Percentiles rank a stretch among this genome's conserved stretches.
Conservation (phyloP, 2,888 invertebrate species). For the Chalcis sispes region DNA sequence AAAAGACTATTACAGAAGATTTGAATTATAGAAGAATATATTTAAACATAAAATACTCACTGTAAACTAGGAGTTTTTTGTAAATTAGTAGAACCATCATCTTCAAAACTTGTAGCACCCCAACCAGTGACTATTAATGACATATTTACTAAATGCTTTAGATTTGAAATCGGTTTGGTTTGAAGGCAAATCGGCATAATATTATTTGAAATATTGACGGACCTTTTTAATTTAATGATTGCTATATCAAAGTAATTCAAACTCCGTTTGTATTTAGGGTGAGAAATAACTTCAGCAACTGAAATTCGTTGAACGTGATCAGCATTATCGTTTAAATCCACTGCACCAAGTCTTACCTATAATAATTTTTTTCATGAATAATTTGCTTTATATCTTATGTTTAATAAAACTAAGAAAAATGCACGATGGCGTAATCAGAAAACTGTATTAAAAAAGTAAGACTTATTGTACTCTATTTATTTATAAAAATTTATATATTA, state of each 20-base stretch:
- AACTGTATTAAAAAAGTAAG: no score
- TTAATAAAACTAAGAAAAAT: no score
- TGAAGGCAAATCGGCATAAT: constrained; percentile 69
- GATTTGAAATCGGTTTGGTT: constrained; percentile 61
- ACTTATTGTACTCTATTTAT: no score
- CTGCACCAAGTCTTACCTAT: constrained; percentile 69
- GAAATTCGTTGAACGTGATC: constrained; percentile 62
- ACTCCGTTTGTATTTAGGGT: constrained; percentile 67
- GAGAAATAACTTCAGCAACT: constrained; percentile 62
- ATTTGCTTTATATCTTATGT: no score
- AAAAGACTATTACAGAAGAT: no score
- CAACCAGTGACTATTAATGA: constrained; percentile 68
- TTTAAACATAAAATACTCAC: constrained; percentile 57
- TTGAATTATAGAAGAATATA: neutral
- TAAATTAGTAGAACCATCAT: constrained; percentile 58
- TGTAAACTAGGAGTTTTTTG: constrained; percentile 66
- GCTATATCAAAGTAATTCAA: constrained; percentile 69
- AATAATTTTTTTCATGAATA: neutral
- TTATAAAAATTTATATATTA: no score
- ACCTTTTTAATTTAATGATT: constrained; percentile 62
- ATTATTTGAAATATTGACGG: constrained; percentile 59
- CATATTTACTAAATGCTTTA: constrained; percentile 50
- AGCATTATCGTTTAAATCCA: constrained; percentile 57
- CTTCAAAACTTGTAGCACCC: constrained; percentile 63
- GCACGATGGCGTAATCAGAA: no score